Percentiles rank a stretch among this genome's conserved stretches.
phyloP scores from a whole-genome alignment of 2,797 vertebrate genomes.

The Argya squamiceps region DNA sequence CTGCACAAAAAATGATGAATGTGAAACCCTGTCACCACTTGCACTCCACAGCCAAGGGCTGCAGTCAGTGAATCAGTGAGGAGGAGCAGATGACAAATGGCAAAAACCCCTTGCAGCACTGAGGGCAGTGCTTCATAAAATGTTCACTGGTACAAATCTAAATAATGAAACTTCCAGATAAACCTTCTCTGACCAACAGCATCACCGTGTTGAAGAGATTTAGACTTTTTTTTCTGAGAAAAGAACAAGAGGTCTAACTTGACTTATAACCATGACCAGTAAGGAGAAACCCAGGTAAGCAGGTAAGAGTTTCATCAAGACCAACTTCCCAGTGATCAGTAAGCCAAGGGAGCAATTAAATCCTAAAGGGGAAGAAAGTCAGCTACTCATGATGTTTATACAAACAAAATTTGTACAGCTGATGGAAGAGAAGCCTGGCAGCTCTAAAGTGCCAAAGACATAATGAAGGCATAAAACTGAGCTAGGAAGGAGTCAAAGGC shows the following conservation, averaged over 20 bases:
- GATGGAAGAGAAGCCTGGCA: background rate
- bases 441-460: background rate
- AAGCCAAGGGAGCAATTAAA: background rate
- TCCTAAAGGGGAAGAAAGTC: background rate
- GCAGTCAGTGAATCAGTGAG: background rate
- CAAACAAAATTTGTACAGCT: background rate
- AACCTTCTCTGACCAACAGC: background rate
- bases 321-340: background rate
- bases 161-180: background rate
- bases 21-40: background rate
- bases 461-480: background rate
- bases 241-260: background rate
- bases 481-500: background rate
- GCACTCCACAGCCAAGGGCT: background rate
- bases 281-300: background rate
- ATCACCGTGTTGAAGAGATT: background rate
- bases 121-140: background rate
- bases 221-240: background rate
- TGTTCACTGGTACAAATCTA: background rate
- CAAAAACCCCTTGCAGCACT: background rate
- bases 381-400: background rate
- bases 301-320: background rate
- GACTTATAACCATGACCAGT: background rate
- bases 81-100: fast-evolving
- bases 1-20: background rate